phyloP scores from a whole-genome alignment of 2,113 vertebrate species.

The Limanda limanda region DNA sequence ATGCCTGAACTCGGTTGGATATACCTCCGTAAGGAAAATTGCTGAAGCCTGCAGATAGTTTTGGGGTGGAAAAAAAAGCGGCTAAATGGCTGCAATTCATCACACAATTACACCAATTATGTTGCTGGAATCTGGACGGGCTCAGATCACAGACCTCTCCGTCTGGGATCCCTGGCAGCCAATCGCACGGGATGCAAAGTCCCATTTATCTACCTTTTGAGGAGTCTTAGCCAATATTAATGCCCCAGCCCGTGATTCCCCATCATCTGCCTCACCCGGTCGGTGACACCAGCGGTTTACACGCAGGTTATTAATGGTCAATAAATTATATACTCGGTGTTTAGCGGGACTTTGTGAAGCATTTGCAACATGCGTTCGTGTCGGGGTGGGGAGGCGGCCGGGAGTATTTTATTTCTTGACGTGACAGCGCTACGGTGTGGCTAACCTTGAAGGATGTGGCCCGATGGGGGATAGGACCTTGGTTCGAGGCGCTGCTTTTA shows the following conservation, averaged over 20 bases:
- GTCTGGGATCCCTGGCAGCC: constrained; percentile 66
- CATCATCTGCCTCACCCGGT: constrained; percentile 56
- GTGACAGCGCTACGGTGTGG: constrained; percentile 64
- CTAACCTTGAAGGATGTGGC: constrained; percentile 71
- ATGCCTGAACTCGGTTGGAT: constrained; percentile 64
- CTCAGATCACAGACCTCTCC: constrained; percentile 68
- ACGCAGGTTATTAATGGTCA: constrained; percentile 77
- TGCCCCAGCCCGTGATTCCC: constrained; percentile 63
- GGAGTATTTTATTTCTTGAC: constrained; percentile 67
- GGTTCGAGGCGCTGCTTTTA: constrained; percentile 71
- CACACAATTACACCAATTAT: constrained; percentile 83
- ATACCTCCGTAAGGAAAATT: constrained; percentile 76
- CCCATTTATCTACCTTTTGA: constrained; percentile 66
- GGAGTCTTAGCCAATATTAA: constrained; percentile 63
- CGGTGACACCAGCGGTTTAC: constrained; percentile 73
- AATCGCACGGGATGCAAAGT: constrained; percentile 37
- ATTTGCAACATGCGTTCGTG: constrained; percentile 67
- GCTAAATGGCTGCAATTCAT: constrained; percentile 82
- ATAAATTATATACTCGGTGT: constrained; percentile 77
- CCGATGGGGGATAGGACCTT: constrained; percentile 79
- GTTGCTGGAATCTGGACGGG: constrained; percentile 70
- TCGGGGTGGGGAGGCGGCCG: constrained; percentile 42
- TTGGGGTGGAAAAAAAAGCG: constrained; percentile 61
- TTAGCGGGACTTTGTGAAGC: constrained; percentile 66
- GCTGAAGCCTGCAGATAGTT: constrained; percentile 78